These are phyloP conservation scores for Tanytarsus gracilentus DNA, from an alignment of 2,888 invertebrate species.

Conservation along the genomic window DNA sequence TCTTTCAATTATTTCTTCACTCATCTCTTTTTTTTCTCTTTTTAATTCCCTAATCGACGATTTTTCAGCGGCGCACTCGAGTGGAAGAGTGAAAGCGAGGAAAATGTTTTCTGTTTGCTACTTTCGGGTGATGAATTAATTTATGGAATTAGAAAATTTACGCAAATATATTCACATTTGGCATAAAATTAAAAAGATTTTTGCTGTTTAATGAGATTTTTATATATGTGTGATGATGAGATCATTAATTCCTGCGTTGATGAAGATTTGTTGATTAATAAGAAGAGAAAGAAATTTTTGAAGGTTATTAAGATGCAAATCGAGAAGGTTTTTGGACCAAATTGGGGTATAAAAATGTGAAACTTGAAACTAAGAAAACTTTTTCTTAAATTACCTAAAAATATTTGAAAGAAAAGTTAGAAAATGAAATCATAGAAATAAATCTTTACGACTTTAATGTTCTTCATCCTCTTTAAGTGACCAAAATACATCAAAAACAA, in stretches of 20 bases:
- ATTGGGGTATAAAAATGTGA: not conserved
- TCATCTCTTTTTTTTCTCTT: not conserved
- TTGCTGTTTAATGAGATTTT: too few relatives aligned
- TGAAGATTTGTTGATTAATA: too few relatives aligned
- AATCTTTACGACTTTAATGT: not conserved
- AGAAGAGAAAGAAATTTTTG: not conserved
- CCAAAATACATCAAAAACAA: not conserved
- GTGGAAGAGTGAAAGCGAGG: constrained; percentile 23
- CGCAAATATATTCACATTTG: not conserved
- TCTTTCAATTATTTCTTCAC: not conserved
- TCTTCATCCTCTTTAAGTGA: not conserved
- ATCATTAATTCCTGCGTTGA: too few relatives aligned
- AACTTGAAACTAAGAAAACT: not conserved
- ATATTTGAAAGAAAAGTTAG: not conserved
- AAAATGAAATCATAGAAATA: not conserved
- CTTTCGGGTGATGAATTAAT: not conserved
- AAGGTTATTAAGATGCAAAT: too few relatives aligned
- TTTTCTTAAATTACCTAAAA: not conserved
- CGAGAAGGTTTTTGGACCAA: not conserved
- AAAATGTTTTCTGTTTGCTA: not conserved
- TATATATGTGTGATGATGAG: too few relatives aligned
- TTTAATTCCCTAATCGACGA: constrained; percentile 26
- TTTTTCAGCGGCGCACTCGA: constrained; percentile 25
- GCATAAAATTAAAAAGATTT: too few relatives aligned
- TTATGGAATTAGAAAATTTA: not conserved